Evolutionary conservation across 1,140 invertebrate genomes (phyloP).

Genomic region (Lepidotrigona ventralis): DNA sequence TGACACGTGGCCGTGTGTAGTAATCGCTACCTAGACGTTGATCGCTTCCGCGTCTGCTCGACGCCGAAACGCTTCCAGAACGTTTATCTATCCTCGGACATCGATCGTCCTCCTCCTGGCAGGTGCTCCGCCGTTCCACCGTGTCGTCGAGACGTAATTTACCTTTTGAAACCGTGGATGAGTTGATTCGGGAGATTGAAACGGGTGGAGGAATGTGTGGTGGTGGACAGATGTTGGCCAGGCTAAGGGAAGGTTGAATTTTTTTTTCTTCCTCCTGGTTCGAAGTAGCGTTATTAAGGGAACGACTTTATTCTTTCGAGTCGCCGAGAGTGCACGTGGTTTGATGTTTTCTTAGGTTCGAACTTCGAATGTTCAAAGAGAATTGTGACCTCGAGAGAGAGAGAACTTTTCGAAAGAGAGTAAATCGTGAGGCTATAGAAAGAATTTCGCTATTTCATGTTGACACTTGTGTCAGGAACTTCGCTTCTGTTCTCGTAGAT

Average conservation of each 20-base stretch:
- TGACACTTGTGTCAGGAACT: too few species aligned
- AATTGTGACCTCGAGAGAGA: too few species aligned
- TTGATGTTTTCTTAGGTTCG: neutral
- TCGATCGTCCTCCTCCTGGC: conserved; percentile 50
- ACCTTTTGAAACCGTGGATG: neutral
- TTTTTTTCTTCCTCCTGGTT: neutral
- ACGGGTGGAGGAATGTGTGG: neutral
- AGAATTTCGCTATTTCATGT: too few species aligned
- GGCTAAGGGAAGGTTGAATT: neutral
- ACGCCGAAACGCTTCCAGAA: conserved; percentile 32
- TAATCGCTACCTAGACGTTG: conserved; percentile 67
- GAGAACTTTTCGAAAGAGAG: too few species aligned
- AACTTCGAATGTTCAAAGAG: neutral
- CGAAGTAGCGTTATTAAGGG: neutral
- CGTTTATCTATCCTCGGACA: conserved; percentile 63
- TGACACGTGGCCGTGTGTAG: conserved; percentile 67
- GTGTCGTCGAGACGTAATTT: neutral
- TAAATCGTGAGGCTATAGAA: too few species aligned
- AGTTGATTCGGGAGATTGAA: neutral
- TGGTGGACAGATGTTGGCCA: conserved; percentile 6
- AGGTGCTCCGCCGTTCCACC: conserved; percentile 54
- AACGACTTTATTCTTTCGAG: neutral
- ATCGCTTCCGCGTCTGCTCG: conserved; percentile 54
- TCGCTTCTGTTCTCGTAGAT: too few species aligned
- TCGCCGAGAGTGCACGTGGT: neutral